phyloP scores from a whole-genome alignment of 1,140 invertebrate genomes.

The Ditylenchus dipsaci region DNA sequence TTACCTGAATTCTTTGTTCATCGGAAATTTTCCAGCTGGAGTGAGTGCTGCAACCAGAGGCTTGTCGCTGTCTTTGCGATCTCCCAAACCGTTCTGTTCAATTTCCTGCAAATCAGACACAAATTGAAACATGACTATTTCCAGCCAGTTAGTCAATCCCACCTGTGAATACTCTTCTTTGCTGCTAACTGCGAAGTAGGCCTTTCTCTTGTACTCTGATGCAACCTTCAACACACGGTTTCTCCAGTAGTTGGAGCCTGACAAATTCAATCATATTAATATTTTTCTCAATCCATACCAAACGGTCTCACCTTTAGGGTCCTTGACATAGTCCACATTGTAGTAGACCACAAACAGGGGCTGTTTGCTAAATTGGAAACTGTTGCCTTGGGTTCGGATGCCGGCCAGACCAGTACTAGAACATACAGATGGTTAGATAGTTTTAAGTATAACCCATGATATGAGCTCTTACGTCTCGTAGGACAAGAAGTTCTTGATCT shows the following conservation, averaged over 20 bases:
- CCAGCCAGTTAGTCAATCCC: constrained; percentile 62
- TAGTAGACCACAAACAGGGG: constrained; percentile 88
- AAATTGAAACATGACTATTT: no score
- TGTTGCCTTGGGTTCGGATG: constrained; percentile 77
- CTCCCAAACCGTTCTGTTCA: constrained; percentile 83
- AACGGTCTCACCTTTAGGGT: constrained; percentile 70
- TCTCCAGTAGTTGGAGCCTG: constrained; percentile 97
- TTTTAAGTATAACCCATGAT: neutral
- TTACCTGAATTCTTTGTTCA: constrained; percentile 75
- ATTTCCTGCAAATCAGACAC: constrained; percentile 64
- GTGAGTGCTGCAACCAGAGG: constrained; percentile 76
- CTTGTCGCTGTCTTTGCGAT: constrained; percentile 77
- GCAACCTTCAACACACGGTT: constrained; percentile 92
- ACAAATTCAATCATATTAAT: constrained; percentile 15
- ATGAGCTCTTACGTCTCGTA: constrained; percentile 44
- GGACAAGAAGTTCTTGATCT: constrained; percentile 73
- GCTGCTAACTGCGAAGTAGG: constrained; percentile 82
- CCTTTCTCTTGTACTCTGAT: constrained; percentile 72
- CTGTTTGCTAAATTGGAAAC: constrained; percentile 71
- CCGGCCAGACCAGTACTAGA: constrained; percentile 84
- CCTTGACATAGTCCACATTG: constrained; percentile 90
- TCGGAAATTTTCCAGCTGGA: constrained; percentile 80
- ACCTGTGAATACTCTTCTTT: constrained; percentile 82
- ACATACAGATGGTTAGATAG: constrained; percentile 16
- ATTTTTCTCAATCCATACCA: constrained; percentile 4